Conservation (phyloP, 1,140 invertebrate genomes). For the Odontomachus brunneus region DNA sequence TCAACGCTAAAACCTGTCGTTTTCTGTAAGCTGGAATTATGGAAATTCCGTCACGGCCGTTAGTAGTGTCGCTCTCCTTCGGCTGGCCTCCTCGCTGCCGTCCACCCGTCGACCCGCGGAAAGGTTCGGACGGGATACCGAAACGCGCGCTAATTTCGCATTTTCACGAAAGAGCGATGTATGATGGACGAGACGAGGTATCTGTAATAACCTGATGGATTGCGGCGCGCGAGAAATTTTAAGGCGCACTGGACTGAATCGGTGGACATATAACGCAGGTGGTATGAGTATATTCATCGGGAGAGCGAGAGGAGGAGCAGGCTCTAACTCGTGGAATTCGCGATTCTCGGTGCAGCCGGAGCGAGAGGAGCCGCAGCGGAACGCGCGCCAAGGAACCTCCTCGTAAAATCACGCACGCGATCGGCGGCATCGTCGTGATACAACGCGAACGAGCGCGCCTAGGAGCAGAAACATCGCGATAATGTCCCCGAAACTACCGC, state of each 20-base stretch:
- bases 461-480: neutral
- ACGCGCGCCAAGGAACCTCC: neutral
- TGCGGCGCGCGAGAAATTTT: neutral
- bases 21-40: constrained; percentile 85
- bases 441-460: neutral
- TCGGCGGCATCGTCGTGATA: neutral
- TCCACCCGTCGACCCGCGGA: neutral
- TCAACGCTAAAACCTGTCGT: constrained; percentile 85
- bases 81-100: neutral
- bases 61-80: constrained; percentile 31
- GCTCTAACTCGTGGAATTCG: neutral
- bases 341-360: neutral
- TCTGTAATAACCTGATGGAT: neutral
- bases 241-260: neutral
- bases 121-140: neutral
- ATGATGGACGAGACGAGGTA: too few relatives aligned
- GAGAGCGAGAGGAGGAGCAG: too few relatives aligned
- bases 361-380: too few relatives aligned
- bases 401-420: neutral
- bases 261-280: neutral
- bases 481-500: neutral
- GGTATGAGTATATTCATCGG: too few relatives aligned
- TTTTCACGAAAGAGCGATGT: constrained; percentile 5
- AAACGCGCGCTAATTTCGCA: constrained; percentile 56
- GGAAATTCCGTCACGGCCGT: constrained; percentile 77